Percentiles rank a stretch among this genome's conserved stretches.
Evolutionary conservation across 2,113 vertebrate genomes (phyloP).

Genomic region (Nothobranchius kuhntae): DNA sequence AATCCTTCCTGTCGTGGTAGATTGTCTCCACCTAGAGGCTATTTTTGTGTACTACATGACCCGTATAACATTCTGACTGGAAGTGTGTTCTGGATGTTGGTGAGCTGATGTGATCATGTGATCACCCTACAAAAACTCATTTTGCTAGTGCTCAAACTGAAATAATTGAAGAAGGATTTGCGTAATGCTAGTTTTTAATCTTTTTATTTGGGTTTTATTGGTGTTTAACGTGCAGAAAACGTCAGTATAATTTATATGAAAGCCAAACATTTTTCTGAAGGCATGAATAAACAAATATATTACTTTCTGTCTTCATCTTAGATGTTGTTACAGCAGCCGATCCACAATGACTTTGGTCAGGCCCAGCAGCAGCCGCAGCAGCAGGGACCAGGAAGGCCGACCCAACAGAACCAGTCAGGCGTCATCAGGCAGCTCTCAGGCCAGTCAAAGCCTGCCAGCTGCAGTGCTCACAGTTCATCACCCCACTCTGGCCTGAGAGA

Average conservation of each 20-base stretch:
- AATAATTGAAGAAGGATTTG: background rate
- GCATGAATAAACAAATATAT: no score
- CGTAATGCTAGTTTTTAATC: background rate
- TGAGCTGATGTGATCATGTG: no score
- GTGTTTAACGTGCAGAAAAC: no score
- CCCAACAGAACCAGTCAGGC: conserved; percentile 57
- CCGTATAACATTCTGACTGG: background rate
- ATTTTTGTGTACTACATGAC: background rate
- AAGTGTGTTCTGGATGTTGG: no score
- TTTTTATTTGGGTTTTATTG: no score
- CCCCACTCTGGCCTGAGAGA: conserved; percentile 74
- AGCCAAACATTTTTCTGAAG: no score
- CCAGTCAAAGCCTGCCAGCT: conserved; percentile 70
- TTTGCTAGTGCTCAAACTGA: background rate
- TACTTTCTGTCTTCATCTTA: conserved; percentile 44
- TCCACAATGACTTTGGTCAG: conserved; percentile 59
- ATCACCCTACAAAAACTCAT: background rate
- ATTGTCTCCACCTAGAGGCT: conserved; percentile 65
- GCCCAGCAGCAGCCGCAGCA: conserved; percentile 61
- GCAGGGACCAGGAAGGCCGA: conserved; percentile 63
- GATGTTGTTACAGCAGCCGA: conserved; percentile 84
- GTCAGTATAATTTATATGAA: no score
- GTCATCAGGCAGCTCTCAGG: conserved; percentile 63
- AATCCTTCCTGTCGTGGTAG: conserved; percentile 6
- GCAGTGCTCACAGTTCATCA: conserved; percentile 53